Conservation (phyloP, 2,113 vertebrate genomes). For the Lophius piscatorius region DNA sequence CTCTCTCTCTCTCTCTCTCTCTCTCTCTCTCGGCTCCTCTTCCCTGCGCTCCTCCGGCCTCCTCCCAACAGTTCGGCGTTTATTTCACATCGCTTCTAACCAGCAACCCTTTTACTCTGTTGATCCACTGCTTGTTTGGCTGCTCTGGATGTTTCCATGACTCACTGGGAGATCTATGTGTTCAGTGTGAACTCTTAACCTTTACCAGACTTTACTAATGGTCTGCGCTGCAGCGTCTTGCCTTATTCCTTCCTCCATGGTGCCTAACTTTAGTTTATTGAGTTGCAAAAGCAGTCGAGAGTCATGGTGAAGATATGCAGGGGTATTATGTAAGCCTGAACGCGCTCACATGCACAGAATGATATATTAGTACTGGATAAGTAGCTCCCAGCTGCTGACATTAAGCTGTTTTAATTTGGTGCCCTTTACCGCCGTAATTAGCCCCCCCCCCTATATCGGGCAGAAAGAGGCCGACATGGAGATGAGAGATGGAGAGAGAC, state of each 20-base stretch:
- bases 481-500: slow-evolving; percentile 28
- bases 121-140: slow-evolving; percentile 52
- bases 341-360: slow-evolving; percentile 19
- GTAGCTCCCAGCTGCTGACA: slow-evolving; percentile 78
- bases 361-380: slow-evolving; percentile 62
- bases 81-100: slow-evolving; percentile 39
- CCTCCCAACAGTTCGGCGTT: slow-evolving; percentile 22
- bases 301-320: slow-evolving; percentile 41
- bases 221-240: slow-evolving; percentile 6
- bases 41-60: neutral
- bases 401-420: slow-evolving; percentile 83
- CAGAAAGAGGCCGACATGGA: slow-evolving; percentile 34
- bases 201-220: slow-evolving; percentile 34
- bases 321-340: slow-evolving; percentile 48
- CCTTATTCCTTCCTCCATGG: slow-evolving; percentile 12
- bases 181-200: slow-evolving; percentile 48
- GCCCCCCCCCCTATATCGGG: slow-evolving; percentile 61
- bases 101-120: slow-evolving; percentile 29
- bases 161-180: slow-evolving; percentile 21
- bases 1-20: slow-evolving; percentile 9
- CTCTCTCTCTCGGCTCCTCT: slow-evolving; percentile 11
- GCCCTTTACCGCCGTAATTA: slow-evolving; percentile 83
- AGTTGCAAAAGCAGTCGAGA: slow-evolving; percentile 42
- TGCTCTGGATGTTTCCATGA: slow-evolving; percentile 54
- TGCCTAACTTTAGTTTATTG: slow-evolving; percentile 24